A percentile compares a stretch with the other conserved stretches of the same genome.
phyloP scores from a whole-genome alignment of 2,113 vertebrate species.

The Pitta sordida region DNA sequence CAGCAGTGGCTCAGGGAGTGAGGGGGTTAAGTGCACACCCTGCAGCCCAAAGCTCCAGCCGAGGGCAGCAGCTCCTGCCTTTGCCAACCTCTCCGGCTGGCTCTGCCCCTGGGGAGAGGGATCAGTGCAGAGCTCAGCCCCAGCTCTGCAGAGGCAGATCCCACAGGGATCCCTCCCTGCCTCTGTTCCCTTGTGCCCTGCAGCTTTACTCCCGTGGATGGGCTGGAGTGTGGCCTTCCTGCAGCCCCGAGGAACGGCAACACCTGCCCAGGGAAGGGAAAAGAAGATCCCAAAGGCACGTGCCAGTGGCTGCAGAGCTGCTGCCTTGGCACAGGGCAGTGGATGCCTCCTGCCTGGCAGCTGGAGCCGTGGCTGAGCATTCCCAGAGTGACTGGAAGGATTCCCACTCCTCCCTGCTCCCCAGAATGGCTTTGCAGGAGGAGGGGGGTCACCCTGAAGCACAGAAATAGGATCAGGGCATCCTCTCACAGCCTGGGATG shows the following conservation, averaged over 20 bases:
- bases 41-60: background rate
- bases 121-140: background rate
- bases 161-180: background rate
- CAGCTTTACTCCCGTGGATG: background rate
- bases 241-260: background rate
- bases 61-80: background rate
- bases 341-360: background rate
- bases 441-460: background rate
- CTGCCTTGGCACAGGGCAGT: background rate
- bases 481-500: background rate
- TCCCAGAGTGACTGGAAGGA: fast-evolving
- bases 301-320: background rate
- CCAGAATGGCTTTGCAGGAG: fast-evolving
- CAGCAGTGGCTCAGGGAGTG: background rate
- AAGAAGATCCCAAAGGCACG: background rate
- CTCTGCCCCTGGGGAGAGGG: background rate
- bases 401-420: background rate
- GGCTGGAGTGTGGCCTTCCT: fast-evolving
- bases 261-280: background rate
- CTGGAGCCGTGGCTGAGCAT: background rate
- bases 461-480: background rate
- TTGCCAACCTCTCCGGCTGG: background rate
- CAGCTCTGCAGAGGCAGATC: background rate
- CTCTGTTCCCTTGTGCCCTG: background rate
- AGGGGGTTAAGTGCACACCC: background rate